Evolutionary conservation across 2,113 vertebrate species (phyloP).

Genomic region (Trogon surrucura): DNA sequence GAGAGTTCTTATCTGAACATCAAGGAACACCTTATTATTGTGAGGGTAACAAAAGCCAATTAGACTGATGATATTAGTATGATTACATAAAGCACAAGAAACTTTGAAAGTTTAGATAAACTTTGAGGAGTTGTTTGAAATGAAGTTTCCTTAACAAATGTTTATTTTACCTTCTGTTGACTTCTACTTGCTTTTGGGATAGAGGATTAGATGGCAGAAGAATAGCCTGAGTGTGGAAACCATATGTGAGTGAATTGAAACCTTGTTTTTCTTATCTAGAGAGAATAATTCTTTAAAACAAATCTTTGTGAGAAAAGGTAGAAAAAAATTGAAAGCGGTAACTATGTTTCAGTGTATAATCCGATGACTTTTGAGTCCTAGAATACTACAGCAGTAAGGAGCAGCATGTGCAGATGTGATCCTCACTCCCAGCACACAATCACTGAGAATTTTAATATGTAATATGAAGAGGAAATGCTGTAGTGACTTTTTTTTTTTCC

Average conservation of each 20-base stretch:
- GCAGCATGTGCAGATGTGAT: accelerated
- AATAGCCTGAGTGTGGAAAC: neutral
- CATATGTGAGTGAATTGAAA: neutral
- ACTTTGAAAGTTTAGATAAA: neutral
- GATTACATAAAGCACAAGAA: neutral
- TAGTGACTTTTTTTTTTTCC: neutral
- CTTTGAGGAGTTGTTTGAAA: neutral
- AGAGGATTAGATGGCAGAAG: neutral
- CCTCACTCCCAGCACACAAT: neutral
- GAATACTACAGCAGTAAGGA: neutral
- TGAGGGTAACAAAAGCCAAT: neutral
- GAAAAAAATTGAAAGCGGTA: neutral
- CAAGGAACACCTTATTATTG: neutral
- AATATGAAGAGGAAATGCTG: neutral
- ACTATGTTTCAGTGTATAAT: neutral
- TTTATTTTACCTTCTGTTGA: neutral
- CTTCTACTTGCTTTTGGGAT: neutral
- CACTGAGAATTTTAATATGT: accelerated
- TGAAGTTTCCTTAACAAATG: neutral
- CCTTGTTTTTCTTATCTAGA: neutral
- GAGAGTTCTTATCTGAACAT: neutral
- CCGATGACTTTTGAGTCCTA: neutral
- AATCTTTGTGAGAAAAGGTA: neutral
- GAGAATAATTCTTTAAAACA: neutral
- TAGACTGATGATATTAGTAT: neutral